These are phyloP conservation scores for Darevskia nairensis DNA, from an alignment of 2,797 vertebrate genomes.

Conservation along the genomic window DNA sequence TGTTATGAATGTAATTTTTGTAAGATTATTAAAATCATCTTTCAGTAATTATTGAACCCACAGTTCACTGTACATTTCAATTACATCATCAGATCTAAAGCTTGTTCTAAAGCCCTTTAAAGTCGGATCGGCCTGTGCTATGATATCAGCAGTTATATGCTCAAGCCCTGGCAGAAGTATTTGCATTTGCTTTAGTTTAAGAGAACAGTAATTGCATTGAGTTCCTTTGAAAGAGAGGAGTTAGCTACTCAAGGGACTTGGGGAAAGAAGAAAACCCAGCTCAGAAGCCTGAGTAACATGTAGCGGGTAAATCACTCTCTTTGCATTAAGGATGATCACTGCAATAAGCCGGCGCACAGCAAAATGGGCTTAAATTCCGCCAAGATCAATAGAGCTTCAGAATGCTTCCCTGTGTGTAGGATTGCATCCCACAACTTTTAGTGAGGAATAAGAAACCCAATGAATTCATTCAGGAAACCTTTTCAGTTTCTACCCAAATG, in stretches of 20 bases:
- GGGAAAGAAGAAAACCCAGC: neutral
- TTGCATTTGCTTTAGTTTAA: constrained; percentile 42
- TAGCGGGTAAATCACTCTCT: constrained; percentile 8
- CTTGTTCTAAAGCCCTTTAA: constrained; percentile 30
- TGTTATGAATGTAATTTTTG: constrained; percentile 26
- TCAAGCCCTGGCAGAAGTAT: constrained; percentile 27
- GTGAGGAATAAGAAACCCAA: neutral
- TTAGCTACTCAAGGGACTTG: constrained; percentile 29
- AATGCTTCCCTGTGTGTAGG: neutral
- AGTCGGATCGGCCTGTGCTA: neutral
- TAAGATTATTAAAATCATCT: constrained; percentile 37
- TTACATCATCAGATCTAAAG: constrained; percentile 37
- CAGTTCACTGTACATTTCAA: constrained; percentile 34
- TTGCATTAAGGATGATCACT: constrained; percentile 32
- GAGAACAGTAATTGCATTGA: constrained; percentile 29
- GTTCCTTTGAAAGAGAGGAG: constrained; percentile 31
- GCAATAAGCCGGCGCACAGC: neutral
- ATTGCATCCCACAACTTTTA: neutral
- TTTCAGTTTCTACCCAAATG: neutral
- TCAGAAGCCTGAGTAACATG: constrained; percentile 28
- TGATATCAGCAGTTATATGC: constrained; percentile 7
- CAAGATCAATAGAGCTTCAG: neutral
- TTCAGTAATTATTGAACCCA: constrained; percentile 16
- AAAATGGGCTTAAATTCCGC: constrained; percentile 4
- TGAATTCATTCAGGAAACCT: neutral